Conservation (phyloP, 2,888 invertebrate genomes). For the Steromphala cineraria region DNA sequence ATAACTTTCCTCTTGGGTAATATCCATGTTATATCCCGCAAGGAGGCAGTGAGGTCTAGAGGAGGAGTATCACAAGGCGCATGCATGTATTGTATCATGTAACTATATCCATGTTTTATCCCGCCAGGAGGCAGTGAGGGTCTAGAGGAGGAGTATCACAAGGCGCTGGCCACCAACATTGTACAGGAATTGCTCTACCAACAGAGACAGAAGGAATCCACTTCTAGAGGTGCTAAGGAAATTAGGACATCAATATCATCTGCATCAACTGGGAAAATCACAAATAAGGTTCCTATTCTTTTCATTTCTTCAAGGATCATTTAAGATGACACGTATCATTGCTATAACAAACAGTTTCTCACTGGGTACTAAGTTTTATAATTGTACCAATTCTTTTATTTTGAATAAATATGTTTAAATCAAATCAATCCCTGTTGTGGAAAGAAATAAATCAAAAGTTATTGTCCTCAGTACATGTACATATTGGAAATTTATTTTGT, state of each 20-base stretch:
- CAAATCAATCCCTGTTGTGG: no score
- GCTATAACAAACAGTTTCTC: no score
- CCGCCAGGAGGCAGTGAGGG: constrained; percentile 47
- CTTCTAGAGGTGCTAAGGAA: not conserved
- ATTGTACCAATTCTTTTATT: no score
- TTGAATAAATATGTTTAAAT: no score
- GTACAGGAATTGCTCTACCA: constrained; percentile 69
- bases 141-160: constrained; percentile 71
- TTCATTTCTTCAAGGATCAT: no score
- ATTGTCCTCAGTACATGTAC: no score
- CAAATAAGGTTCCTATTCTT: not conserved
- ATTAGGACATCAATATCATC: not conserved
- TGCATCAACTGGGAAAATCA: not conserved
- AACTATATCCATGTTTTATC: not conserved
- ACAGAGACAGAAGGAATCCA: constrained; percentile 36
- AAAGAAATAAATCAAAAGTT: no score
- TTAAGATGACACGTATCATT: no score
- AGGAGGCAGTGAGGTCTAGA: constrained; percentile 59
- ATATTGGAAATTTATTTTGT: no score
- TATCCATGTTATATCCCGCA: not conserved
- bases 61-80: constrained; percentile 71
- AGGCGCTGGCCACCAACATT: constrained; percentile 72
- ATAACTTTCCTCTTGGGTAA: no score
- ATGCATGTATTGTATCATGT: constrained; percentile 65
- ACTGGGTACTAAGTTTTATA: no score